Evolutionary conservation across 2,888 invertebrate species (phyloP), one percentile per base, ranked within the genome.

Genomic region (Aspidiotus rigidus): DNA sequence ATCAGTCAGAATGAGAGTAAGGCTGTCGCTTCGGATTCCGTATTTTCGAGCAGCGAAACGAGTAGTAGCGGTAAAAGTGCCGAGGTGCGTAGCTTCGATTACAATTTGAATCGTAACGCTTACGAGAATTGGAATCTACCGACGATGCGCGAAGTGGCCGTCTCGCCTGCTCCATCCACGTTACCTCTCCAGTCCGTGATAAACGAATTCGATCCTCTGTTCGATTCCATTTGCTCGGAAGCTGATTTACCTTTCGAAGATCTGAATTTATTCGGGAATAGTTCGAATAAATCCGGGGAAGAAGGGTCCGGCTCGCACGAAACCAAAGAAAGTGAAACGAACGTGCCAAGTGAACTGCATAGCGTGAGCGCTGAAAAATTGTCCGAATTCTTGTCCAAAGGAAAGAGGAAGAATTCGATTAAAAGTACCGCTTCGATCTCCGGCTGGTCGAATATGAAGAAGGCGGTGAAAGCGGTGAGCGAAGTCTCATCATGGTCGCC

Each of bases 371-470:
- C 16, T 16, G 54, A 57, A 11, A 17, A n/a, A n/a, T 10, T 28
- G 59, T 13, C 13, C n/a, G 56, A 17, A 10, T 16, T 59, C 28
- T 13, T 49, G 41, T 10, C 7, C 28, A 53, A 53, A 11, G 55
- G 16, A 2, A 16, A 54, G 44, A 11, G n/a, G 8, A 40, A 17
- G 15, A 54, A 69, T 42, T 7, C 8, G 28, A 69, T 40, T 13
- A 61, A 55, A n/a, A 69, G 49, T 11, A 49, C 44, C n/a, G 16
- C 61, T 9, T 8, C 75, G 64, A 62, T 75, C 72, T 71, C 72
- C 5, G 73, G 74, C 54, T 75, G 74, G 73, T 72, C 74, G 1
- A 75, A 74, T 71, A 74, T 76, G 74, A 75, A 75, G 69, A 70
- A 72, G 57, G 75, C 74, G 39, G 72, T 75, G 49, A 74, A 72